phyloP scores from a whole-genome alignment of 2,888 invertebrate species.

The Andrena fulva region DNA sequence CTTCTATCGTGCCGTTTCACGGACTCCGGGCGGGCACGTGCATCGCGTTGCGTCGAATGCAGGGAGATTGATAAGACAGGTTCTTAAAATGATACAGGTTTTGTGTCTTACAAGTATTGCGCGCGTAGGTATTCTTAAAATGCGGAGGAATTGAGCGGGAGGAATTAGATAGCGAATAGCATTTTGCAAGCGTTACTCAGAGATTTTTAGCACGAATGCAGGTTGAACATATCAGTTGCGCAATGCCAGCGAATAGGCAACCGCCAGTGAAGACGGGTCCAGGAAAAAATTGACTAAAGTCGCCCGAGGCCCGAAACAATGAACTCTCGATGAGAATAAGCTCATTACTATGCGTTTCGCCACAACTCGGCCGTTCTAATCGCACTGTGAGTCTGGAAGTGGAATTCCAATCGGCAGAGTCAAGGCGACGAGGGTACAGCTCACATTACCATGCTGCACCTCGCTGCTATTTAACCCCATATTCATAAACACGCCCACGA shows the following conservation, averaged over 20 bases:
- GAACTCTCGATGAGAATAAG: not conserved
- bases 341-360: not conserved
- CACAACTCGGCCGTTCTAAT: slow-evolving; percentile 7
- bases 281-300: not conserved
- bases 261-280: not conserved
- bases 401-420: slow-evolving; percentile 20
- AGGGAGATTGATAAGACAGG: not conserved
- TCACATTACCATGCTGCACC: slow-evolving; percentile 15
- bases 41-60: not conserved
- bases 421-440: not conserved
- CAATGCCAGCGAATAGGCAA: too few relatives aligned
- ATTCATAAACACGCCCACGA: slow-evolving; percentile 9
- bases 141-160: too few relatives aligned
- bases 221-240: too few relatives aligned
- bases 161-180: too few relatives aligned
- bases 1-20: slow-evolving; percentile 18
- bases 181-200: too few relatives aligned
- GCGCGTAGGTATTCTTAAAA: too few relatives aligned
- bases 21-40: not conserved
- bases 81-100: too few relatives aligned
- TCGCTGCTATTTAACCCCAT: slow-evolving; percentile 24
- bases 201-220: too few relatives aligned
- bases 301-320: not conserved
- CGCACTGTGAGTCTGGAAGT: slow-evolving; percentile 4
- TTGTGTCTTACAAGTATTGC: too few relatives aligned